Evolutionary conservation across 2,113 vertebrate species (phyloP).

Genomic region (Erythrocebus patas): DNA sequence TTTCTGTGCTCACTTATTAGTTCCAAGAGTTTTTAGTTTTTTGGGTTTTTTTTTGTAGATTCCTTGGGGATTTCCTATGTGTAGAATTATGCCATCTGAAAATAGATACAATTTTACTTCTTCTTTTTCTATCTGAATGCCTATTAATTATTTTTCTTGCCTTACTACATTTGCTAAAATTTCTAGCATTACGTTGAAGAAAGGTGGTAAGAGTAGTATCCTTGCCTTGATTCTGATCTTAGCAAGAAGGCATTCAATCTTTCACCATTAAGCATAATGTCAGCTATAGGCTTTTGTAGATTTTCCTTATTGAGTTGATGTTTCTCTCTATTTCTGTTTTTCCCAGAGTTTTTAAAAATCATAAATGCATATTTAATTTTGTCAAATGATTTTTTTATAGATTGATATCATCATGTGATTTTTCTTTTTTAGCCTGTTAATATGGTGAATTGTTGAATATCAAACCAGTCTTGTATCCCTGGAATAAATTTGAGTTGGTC

Average conservation of each 20-base stretch:
- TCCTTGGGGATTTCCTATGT: not conserved
- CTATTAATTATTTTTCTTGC: not conserved
- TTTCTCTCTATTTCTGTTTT: not conserved
- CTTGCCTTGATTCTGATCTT: not conserved
- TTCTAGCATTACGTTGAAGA: not conserved
- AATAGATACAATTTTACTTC: not conserved
- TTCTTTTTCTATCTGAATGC: not conserved
- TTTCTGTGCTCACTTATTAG: not conserved
- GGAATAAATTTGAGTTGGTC: not conserved
- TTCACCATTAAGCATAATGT: not conserved
- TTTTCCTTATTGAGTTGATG: not conserved
- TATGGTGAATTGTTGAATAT: not conserved
- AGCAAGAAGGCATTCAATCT: not conserved
- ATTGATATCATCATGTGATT: not conserved
- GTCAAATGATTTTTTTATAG: not conserved
- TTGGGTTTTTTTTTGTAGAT: not conserved
- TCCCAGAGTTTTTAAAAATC: not conserved
- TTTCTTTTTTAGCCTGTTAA: not conserved
- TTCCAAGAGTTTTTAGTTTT: not conserved
- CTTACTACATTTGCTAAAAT: not conserved
- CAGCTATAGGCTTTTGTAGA: not conserved
- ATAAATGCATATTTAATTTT: not conserved
- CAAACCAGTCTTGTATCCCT: not conserved
- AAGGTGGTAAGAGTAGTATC: not conserved
- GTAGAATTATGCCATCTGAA: not conserved